Conservation (phyloP, 2,888 invertebrate genomes). For the Latrodectus elegans region DNA sequence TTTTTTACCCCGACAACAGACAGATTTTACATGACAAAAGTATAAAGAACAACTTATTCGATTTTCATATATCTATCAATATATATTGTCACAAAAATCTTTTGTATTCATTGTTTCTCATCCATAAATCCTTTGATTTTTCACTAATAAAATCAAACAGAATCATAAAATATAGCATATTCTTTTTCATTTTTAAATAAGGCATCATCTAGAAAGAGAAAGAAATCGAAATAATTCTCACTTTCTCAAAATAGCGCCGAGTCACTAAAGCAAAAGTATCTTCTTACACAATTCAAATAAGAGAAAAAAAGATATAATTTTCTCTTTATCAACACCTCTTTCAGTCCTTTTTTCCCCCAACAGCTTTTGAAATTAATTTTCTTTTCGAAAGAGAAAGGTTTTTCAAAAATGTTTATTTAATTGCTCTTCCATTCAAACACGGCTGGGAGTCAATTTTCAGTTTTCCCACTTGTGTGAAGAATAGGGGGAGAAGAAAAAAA, state of each 20-base stretch:
- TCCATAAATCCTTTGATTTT: too few species aligned
- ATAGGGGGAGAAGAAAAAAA: background rate
- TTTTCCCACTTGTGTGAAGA: background rate
- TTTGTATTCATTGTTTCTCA: too few species aligned
- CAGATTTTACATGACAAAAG: too few species aligned
- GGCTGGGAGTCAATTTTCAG: constrained; percentile 26
- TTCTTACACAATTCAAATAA: background rate
- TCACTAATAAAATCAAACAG: background rate
- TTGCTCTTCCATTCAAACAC: constrained; percentile 38
- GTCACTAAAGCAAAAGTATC: constrained; percentile 52
- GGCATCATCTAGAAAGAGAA: background rate
- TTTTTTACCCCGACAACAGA: too few species aligned
- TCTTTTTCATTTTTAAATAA: background rate
- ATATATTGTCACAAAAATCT: too few species aligned
- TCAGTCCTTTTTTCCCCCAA: constrained; percentile 14
- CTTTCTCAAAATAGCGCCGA: constrained; percentile 16
- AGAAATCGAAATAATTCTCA: background rate
- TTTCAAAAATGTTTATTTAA: constrained; percentile 68
- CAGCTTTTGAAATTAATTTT: constrained; percentile 68
- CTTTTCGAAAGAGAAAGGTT: constrained; percentile 44
- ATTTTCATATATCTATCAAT: too few species aligned
- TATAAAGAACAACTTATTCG: too few species aligned
- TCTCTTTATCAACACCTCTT: background rate
- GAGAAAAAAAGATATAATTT: constrained; percentile 29
- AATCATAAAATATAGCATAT: background rate